Percentiles rank a stretch among this genome's conserved stretches.
Evolutionary conservation across 2,113 vertebrate species (phyloP).

Genomic region (Saimiri boliviensis): DNA sequence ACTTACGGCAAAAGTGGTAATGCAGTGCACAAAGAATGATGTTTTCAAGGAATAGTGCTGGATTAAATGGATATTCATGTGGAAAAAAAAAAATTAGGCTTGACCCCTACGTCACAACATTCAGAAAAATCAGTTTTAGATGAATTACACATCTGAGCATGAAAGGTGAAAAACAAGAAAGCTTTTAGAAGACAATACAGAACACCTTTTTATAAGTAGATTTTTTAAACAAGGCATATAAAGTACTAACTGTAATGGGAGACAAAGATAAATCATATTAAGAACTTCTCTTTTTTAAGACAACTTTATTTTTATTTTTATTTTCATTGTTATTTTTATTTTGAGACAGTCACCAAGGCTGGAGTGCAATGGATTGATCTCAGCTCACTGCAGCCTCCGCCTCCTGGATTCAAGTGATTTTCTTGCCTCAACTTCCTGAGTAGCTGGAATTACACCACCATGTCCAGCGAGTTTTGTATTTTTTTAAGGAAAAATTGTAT

Average conservation of each 20-base stretch:
- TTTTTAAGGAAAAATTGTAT: too few species aligned
- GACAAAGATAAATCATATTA: background rate
- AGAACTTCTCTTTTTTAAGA: background rate
- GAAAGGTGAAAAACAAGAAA: background rate
- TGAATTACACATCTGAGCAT: background rate
- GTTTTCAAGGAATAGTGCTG: background rate
- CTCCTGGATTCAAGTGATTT: too few species aligned
- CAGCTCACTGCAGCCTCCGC: too few species aligned
- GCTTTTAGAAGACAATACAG: background rate
- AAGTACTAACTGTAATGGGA: background rate
- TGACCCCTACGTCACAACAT: background rate
- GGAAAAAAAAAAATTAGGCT: background rate
- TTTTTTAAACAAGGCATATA: background rate
- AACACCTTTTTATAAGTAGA: background rate
- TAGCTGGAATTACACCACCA: too few species aligned
- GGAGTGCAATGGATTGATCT: too few species aligned
- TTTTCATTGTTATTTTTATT: too few species aligned
- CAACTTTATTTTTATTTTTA: too few species aligned
- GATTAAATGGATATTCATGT: background rate
- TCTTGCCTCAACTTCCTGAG: too few species aligned
- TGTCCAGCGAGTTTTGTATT: too few species aligned
- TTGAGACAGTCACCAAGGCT: too few species aligned
- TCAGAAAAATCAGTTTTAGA: background rate
- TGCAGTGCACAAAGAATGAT: background rate
- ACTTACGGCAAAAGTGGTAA: background rate